These are phyloP conservation scores for Choloepus hoffmanni DNA, from an alignment of 2,113 vertebrate species.

Conservation along the genomic window DNA sequence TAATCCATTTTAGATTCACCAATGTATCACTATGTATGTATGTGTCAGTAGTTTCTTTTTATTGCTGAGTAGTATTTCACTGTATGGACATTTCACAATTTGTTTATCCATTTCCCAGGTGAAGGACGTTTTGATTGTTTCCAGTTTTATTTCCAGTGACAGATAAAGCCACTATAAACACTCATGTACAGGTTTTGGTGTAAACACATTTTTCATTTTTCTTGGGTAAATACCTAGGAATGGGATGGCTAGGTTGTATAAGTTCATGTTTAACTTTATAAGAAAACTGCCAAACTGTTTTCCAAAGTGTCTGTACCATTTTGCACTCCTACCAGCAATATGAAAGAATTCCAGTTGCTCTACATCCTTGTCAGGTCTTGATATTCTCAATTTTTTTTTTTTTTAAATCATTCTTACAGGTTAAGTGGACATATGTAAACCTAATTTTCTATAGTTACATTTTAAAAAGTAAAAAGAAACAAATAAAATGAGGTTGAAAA, in stretches of 20 bases:
- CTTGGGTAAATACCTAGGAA: slow-evolving; percentile 1
- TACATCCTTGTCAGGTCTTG: not conserved
- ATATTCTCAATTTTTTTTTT: not conserved
- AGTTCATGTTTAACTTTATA: not conserved
- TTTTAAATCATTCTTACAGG: not conserved
- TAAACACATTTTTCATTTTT: slow-evolving; percentile 15
- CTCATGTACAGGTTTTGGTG: not conserved
- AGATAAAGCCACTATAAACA: not conserved
- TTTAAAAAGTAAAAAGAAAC: slow-evolving; percentile 10
- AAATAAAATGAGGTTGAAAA: not conserved
- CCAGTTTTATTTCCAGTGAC: not conserved
- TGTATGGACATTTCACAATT: not conserved
- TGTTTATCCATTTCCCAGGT: not conserved
- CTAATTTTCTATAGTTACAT: not conserved
- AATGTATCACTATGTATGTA: not conserved
- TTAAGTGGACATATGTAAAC: not conserved
- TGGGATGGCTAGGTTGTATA: not conserved
- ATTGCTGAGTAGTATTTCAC: not conserved
- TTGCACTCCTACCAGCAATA: not conserved
- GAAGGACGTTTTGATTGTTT: not conserved
- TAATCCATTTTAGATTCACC: not conserved
- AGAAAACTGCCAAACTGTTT: not conserved
- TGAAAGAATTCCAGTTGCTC: not conserved
- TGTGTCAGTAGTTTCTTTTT: not conserved
- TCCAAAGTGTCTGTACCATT: not conserved